phyloP scores from a whole-genome alignment of 1,140 invertebrate species.

The Samia ricini region DNA sequence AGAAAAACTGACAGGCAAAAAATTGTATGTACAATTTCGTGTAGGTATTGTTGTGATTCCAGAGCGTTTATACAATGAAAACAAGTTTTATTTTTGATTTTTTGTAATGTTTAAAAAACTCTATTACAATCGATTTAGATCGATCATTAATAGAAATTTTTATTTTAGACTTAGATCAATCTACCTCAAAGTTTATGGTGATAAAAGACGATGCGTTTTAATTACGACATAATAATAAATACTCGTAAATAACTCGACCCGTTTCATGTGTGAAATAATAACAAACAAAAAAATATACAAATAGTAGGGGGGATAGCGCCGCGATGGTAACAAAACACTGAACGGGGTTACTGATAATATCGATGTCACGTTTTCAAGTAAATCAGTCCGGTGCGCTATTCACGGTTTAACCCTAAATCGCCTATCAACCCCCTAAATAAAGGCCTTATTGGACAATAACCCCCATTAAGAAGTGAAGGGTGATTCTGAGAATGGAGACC shows the following conservation, averaged over 20 bases:
- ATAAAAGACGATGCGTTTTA: too few relatives aligned
- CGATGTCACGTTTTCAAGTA: slow-evolving; percentile 60
- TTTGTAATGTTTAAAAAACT: too few relatives aligned
- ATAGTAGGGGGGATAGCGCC: slow-evolving; percentile 12
- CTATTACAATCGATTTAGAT: too few relatives aligned
- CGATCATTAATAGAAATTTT: too few relatives aligned
- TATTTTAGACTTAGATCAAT: too few relatives aligned
- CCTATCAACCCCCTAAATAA: slow-evolving; percentile 38
- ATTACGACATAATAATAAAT: background rate
- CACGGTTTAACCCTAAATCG: slow-evolving; percentile 41
- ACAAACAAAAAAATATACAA: slow-evolving; percentile 6
- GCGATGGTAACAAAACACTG: slow-evolving; percentile 52
- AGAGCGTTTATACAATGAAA: too few relatives aligned
- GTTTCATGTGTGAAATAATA: background rate
- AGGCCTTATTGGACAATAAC: slow-evolving; percentile 10
- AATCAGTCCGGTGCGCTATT: slow-evolving; percentile 51
- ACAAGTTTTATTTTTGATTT: too few relatives aligned
- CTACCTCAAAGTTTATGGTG: too few relatives aligned
- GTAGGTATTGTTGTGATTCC: too few relatives aligned
- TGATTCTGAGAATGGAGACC: slow-evolving; percentile 58
- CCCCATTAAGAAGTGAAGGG: slow-evolving; percentile 42
- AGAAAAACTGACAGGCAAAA: too few relatives aligned
- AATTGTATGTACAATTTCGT: too few relatives aligned
- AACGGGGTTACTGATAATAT: slow-evolving; percentile 51
- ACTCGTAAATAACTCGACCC: background rate